Conservation (phyloP, 2,797 vertebrate species). For the Anolis apletophallus region DNA sequence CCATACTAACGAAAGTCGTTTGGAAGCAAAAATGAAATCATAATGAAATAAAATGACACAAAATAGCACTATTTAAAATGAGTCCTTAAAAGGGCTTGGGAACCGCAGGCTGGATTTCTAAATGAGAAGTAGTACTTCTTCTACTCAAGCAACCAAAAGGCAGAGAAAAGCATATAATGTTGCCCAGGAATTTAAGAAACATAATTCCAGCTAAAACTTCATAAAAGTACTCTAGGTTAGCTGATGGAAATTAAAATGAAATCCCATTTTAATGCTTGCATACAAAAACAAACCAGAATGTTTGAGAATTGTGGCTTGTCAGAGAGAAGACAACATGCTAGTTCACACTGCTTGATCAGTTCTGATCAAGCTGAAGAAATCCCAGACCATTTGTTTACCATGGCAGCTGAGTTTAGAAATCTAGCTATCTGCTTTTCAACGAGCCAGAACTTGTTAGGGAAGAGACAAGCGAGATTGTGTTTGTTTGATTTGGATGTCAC, state of each 20-base stretch:
- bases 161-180: neutral
- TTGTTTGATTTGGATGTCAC: no score
- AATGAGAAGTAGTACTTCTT: neutral
- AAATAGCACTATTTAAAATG: neutral
- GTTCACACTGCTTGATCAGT: no score
- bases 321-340: no score
- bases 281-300: no score
- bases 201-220: slow-evolving; percentile 45
- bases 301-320: no score
- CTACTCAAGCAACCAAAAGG: neutral
- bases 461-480: no score
- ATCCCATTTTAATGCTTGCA: no score
- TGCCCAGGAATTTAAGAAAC: slow-evolving; percentile 56
- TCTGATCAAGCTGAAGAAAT: no score
- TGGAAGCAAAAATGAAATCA: neutral
- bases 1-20: neutral
- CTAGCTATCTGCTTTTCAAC: no score
- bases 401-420: no score
- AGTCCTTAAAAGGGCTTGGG: neutral
- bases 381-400: no score
- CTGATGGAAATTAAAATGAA: neutral
- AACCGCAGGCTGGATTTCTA: neutral
- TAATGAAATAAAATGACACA: neutral
- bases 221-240: neutral
- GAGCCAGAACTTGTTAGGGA: no score